Base-by-base conservation (phyloP, 2,797 vertebrate genomes). In the Loriculus beryllinus region DNA sequence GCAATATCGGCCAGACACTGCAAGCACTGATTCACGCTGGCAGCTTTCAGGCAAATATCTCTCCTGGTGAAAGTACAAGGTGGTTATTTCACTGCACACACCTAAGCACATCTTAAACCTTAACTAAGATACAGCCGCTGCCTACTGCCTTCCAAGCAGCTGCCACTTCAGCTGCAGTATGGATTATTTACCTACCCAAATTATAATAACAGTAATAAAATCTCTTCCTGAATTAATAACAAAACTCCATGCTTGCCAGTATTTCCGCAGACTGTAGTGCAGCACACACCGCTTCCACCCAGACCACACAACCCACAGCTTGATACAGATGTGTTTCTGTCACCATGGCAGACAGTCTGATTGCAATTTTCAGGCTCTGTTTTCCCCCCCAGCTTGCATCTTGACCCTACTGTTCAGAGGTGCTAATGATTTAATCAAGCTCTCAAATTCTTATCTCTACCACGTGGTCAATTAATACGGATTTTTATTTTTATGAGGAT, bases 401-500 rank as follows among this genome's bases (percentile, higher is more conserved):
- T 3, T 3, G 0, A 31, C 16, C 23, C 69, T 47, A 39, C 62
- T 87, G 76, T 94, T 92, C 89, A 84, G 59, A 96, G 92, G 84
- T 17, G 17, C 87, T 95, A 88, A 96, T 90, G 96, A 96, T 97
- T 96, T 96, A 96, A 52, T 91, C 65, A 91, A 56, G 94, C 82
- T 94, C 51, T 85, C 70, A 65, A 96, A 97, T 96, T 96, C 95
- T 90, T 96, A 69, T 86, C 77, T 96, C 88, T 94, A 94, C 78
- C 96, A 77, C 39, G 86, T 83, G 96, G 52, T 96, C 97, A 97
- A 98, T 97, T 98, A 97, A 97, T 97, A 91, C 76, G 26, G 96
- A 95, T 97, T 97, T 97, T 96, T 97, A 95, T 97, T 97, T 97
- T 96, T 91, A 91, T 86, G 88, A 93, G 93, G 95, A 95, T 98